Evolutionary conservation across 30 jellyfish, hydroid and myxozoan species (phyloP), one percentile per base, ranked within the genome.

Genomic region (Turritopsis dohrnii): DNA sequence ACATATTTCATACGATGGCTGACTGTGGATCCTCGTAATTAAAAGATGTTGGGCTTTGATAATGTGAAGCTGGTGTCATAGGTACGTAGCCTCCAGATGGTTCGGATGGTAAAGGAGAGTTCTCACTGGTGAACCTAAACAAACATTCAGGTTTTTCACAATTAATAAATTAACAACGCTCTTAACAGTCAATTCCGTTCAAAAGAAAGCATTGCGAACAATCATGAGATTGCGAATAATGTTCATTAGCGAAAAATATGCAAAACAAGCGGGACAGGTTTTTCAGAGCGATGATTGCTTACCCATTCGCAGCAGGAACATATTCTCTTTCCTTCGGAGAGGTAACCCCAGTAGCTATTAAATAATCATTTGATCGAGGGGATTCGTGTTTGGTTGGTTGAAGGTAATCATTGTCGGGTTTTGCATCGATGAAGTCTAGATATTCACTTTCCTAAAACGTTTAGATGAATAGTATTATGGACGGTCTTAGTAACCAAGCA

Each of bases 61-160:
- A 74, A 29, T 74, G 72, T n/a, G 28, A 28, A 74, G 83, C 83
- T n/a, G 83, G 83, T n/a, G 83, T 74, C 83, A 74, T 74, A 8
- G 83, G 83, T 29, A 74, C n/a, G 60, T 74, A 74, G 9, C 65
- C 83, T 8, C 23, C 77, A 69, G 22, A 9, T 17, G 22, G 77
- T 1, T n/a, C n/a, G n/a, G n/a, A n/a, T n/a, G n/a, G n/a, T n/a
- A 69, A 27, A 27, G 30, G 31, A 19, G 77, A 69, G 28, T 69
- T 19, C 17, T 69, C 77, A 27, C 30, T 19, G 22, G 28, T 27
- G 77, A 7, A 69, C 19, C 77, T 69, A 27, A 69, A 69, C 9
- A n/a, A 69, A 23, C n/a, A 69, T 69, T 5, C 9, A 41, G 60
- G 13, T 5, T 41, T 41, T 41, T 41, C n/a, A n/a, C n/a, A n/a